Base-by-base conservation (phyloP, 2,113 vertebrate species). In the Carettochelys insculpta region DNA sequence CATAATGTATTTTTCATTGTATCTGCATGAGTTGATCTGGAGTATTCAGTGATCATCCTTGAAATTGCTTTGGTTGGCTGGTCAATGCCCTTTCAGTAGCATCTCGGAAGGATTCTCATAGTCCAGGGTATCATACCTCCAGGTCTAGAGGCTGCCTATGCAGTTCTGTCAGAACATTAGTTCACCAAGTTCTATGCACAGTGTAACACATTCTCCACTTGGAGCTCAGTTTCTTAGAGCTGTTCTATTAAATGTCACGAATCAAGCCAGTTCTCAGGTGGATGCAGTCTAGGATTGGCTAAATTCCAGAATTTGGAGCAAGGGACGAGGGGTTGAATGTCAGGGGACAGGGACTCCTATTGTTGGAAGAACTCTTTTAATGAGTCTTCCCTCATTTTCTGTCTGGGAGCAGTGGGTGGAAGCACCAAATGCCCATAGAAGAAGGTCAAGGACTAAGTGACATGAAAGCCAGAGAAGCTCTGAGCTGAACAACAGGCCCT, bases 401-500 rank as follows among this genome's bases (percentile, higher is more conserved):
- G 48, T 14, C 48, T 12, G 48, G 48, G 48, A 50, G 48, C 11
- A 75, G 22, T 11, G 45, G 71, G 41, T 22, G 41, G 41, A 41
- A 45, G 25, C 25, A 75, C 25, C 24, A 48, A 45, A 85, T 71
- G 1, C 45, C 52, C 3, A 12, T 5, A 27, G 29, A 52, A 78
- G 51, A 84, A 13, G 0, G 0, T 25, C 31, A 0, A 0, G 20
- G 54, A 47, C 45, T 41, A 45, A 84, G 4, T 8, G 6, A 16
- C 38, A 8, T 29, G 41, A 41, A 48, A 48, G 5, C 5, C 47
- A 27, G 27, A 73, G 77, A 16, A 1, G 25, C 10, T 22, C 1
- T 3, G 80, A 6, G 45, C 77, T 48, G 20, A 75, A 20, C 25
- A 43, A 8, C 43, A 38, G 41, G 50, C 17, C 0, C 19, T n/a